These are phyloP conservation scores for Neuroterus valhalla DNA, from an alignment of 1,140 invertebrate genomes.

Conservation along the genomic window DNA sequence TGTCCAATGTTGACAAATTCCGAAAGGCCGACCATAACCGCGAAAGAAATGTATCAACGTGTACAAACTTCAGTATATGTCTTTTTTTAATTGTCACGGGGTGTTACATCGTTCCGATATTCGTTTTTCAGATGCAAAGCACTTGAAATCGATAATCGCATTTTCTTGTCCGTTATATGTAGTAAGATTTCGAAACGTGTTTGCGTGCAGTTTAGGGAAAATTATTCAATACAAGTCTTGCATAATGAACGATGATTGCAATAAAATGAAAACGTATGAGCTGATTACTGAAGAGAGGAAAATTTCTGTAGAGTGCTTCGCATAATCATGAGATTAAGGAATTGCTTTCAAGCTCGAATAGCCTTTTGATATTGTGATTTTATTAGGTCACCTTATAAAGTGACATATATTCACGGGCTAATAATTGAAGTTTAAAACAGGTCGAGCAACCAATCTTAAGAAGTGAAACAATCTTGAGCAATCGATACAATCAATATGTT, in stretches of 20 bases:
- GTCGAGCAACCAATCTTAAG: background rate
- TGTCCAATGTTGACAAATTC: constrained; percentile 53
- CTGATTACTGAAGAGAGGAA: constrained; percentile 22
- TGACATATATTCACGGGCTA: background rate
- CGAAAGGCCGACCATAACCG: constrained; percentile 70
- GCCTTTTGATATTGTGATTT: background rate
- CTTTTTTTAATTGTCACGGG: constrained; percentile 7
- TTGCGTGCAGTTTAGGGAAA: constrained; percentile 19
- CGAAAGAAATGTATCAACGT: constrained; percentile 61
- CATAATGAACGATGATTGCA: constrained; percentile 8
- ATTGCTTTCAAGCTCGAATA: background rate
- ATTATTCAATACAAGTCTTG: background rate
- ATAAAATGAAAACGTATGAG: background rate
- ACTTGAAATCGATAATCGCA: constrained; percentile 1
- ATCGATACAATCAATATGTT: constrained; percentile 8
- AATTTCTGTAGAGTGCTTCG: background rate
- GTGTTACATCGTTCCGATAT: constrained; percentile 1
- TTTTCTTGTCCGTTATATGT: background rate
- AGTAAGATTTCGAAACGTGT: constrained; percentile 11
- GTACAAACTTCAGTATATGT: constrained; percentile 24
- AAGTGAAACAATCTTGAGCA: background rate
- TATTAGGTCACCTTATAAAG: constrained; percentile 9
- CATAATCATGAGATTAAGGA: background rate
- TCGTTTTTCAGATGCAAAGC: background rate
- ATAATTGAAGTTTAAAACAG: background rate